A percentile compares a stretch with the other conserved stretches of the same genome.
phyloP scores from a whole-genome alignment of 2,113 vertebrate genomes.

The Natator depressus region DNA sequence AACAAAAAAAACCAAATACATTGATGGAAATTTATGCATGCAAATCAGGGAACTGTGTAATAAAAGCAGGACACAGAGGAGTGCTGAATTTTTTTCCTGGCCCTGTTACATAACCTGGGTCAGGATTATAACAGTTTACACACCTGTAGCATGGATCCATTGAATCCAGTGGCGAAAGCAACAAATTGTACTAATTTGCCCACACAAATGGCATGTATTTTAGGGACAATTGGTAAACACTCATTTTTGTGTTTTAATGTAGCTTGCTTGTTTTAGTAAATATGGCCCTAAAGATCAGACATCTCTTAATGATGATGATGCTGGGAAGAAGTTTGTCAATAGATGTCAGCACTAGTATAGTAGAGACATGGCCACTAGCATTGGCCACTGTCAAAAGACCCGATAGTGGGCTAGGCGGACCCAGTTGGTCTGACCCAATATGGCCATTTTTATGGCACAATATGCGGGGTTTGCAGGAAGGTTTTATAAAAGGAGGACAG shows the following conservation, averaged over 20 bases:
- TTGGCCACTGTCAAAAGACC: not conserved
- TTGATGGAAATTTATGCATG: not conserved
- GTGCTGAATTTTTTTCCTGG: not conserved
- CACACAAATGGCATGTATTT: not conserved
- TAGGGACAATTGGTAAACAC: not conserved
- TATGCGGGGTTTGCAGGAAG: not conserved
- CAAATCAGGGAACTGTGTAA: not conserved
- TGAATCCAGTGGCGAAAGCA: not conserved
- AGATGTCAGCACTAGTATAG: not conserved
- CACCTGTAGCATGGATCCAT: not conserved
- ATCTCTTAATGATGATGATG: not conserved
- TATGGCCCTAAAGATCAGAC: not conserved
- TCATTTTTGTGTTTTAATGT: not conserved
- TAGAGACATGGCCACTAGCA: not conserved
- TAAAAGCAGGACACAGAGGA: not conserved
- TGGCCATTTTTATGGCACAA: not conserved
- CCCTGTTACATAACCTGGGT: not conserved
- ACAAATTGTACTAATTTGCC: not conserved
- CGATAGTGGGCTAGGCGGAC: not conserved
- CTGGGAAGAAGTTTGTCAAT: not conserved
- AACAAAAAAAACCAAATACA: not conserved
- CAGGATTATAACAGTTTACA: not conserved
- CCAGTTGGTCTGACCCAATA: not conserved
- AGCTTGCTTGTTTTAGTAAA: not conserved
- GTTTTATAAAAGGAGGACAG: constrained; percentile 4